Conservation (phyloP, 2,797 vertebrate species). For the Xiphophorus birchmanni region DNA sequence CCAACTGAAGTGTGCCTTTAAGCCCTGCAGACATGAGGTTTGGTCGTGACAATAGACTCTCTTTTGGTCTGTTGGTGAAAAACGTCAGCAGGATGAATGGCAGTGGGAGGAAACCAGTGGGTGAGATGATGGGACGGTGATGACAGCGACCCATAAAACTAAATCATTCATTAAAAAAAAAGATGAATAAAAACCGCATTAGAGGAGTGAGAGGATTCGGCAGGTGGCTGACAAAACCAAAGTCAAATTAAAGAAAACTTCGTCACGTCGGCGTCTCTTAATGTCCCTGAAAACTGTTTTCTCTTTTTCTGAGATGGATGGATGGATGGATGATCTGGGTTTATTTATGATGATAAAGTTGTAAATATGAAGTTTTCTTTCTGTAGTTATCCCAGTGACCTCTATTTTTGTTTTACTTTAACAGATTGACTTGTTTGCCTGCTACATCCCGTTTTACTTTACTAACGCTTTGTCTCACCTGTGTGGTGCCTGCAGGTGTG, state of each 20-base stretch:
- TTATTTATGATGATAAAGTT: background rate
- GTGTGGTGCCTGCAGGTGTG: constrained; percentile 34
- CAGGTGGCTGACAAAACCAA: constrained; percentile 33
- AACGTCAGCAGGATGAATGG: constrained; percentile 35
- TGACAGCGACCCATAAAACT: constrained; percentile 3
- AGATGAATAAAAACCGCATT: constrained; percentile 4
- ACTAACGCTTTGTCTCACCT: constrained; percentile 9
- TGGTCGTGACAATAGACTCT: constrained; percentile 25
- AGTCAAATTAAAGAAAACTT: constrained; percentile 22
- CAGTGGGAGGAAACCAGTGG: constrained; percentile 1
- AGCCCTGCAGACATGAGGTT: constrained; percentile 41
- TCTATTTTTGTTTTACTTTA: background rate
- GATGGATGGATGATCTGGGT: background rate
- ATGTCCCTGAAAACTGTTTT: background rate
- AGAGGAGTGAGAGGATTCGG: constrained; percentile 13
- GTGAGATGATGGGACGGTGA: constrained; percentile 16
- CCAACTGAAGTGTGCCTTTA: background rate
- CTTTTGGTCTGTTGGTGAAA: constrained; percentile 20
- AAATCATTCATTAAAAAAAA: constrained; percentile 22
- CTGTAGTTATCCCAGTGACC: background rate
- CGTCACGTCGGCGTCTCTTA: background rate
- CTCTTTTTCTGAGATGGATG: background rate
- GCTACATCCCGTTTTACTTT: background rate
- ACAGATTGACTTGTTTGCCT: constrained; percentile 9
- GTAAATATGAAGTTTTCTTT: background rate